Evolutionary conservation across 2,888 invertebrate species (phyloP).

Genomic region (Helleia helle): DNA sequence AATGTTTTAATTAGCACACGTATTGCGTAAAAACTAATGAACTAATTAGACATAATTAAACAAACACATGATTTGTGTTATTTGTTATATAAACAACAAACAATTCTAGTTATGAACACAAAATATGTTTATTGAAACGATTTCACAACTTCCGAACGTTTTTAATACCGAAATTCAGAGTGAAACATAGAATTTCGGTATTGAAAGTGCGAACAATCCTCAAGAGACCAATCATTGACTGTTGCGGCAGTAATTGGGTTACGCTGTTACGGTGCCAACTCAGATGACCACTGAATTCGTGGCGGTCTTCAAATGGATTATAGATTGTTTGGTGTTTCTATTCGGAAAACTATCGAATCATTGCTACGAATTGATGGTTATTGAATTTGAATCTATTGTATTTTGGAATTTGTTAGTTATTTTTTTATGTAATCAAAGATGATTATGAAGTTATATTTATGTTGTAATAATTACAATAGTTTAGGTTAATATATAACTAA

Average conservation of each 20-base stretch:
- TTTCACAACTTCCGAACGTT: too few species aligned
- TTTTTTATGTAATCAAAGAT: background rate
- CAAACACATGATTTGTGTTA: too few species aligned
- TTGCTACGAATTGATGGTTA: background rate
- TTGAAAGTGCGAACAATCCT: slow-evolving; percentile 33
- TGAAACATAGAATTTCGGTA: slow-evolving; percentile 27
- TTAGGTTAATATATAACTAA: too few species aligned
- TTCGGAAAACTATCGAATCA: slow-evolving; percentile 8
- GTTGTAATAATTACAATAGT: too few species aligned
- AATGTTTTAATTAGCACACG: too few species aligned
- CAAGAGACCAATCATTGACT: slow-evolving; percentile 25
- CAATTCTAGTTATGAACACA: too few species aligned
- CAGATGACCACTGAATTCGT: slow-evolving; percentile 8
- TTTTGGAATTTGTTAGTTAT: background rate
- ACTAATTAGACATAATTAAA: too few species aligned
- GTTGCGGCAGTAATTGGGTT: slow-evolving; percentile 18
- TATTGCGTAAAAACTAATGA: too few species aligned
- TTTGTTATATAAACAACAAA: too few species aligned
- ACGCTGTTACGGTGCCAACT: slow-evolving; percentile 12
- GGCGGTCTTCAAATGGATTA: slow-evolving; percentile 13
- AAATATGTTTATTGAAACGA: too few species aligned
- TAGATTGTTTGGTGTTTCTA: slow-evolving; percentile 11
- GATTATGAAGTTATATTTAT: too few species aligned
- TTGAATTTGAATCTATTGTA: background rate
- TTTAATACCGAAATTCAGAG: slow-evolving; percentile 3